phyloP scores from a whole-genome alignment of 1,140 invertebrate genomes.

The Drosophila varians region DNA sequence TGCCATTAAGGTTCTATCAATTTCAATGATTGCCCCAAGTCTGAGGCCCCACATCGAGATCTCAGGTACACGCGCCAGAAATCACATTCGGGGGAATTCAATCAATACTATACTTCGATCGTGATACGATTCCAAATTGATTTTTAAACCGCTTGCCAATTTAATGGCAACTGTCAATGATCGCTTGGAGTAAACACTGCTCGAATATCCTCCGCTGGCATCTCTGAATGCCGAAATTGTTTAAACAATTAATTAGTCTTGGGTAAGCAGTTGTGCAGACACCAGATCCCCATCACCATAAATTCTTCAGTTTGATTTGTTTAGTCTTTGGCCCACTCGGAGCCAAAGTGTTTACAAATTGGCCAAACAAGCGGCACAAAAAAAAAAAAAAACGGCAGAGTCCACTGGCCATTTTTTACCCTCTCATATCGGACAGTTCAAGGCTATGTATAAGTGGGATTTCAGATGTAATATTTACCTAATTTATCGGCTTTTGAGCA shows the following conservation, averaged over 20 bases:
- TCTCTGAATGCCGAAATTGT: slow-evolving; percentile 45
- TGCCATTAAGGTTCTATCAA: slow-evolving; percentile 17
- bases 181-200: slow-evolving; percentile 32
- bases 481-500: background rate
- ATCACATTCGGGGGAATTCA: slow-evolving; percentile 21
- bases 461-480: background rate
- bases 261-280: slow-evolving; percentile 56
- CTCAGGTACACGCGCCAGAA: slow-evolving; percentile 38
- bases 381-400: slow-evolving; percentile 22
- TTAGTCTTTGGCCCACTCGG: slow-evolving; percentile 58
- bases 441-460: slow-evolving; percentile 9
- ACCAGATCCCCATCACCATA: slow-evolving; percentile 43
- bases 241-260: slow-evolving; percentile 77
- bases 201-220: slow-evolving; percentile 25
- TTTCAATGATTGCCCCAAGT: slow-evolving; percentile 10
- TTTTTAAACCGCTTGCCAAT: slow-evolving; percentile 35
- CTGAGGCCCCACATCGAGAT: slow-evolving; percentile 6
- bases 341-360: slow-evolving; percentile 70
- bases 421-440: slow-evolving; percentile 19
- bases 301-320: slow-evolving; percentile 57
- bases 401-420: slow-evolving; percentile 10
- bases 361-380: slow-evolving; percentile 21
- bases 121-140: slow-evolving; percentile 34
- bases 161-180: slow-evolving; percentile 52
- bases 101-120: slow-evolving; percentile 28